Evolutionary conservation across 2,888 invertebrate genomes (phyloP).

Genomic region (Bembecia ichneumoniformis): DNA sequence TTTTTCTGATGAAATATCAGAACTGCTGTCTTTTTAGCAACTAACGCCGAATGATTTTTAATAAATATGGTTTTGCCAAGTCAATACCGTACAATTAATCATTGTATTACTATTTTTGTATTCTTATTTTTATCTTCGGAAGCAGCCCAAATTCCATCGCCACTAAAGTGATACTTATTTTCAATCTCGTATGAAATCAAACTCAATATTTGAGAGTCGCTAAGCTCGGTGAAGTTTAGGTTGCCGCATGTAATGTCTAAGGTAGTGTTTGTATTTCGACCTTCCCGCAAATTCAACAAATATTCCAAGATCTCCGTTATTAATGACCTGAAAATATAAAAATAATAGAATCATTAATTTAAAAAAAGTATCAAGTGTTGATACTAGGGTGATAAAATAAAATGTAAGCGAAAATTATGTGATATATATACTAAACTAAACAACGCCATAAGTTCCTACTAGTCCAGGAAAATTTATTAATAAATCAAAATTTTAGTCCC

Average conservation of each 20-base stretch:
- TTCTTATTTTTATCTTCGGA: constrained; percentile 25
- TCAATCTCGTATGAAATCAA: constrained; percentile 81
- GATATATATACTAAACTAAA: too few species aligned
- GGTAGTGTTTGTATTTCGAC: constrained; percentile 4
- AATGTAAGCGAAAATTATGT: too few species aligned
- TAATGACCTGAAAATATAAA: constrained; percentile 29
- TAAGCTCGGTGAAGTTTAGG: constrained; percentile 32
- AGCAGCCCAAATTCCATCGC: constrained; percentile 78
- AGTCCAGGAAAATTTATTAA: too few species aligned
- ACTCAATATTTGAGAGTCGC: constrained; percentile 71
- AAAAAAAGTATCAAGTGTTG: too few species aligned
- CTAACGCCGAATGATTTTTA: too few species aligned
- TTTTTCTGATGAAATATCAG: too few species aligned
- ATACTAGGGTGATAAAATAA: too few species aligned
- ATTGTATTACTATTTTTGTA: background rate
- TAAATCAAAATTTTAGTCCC: too few species aligned
- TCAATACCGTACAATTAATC: background rate
- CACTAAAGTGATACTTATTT: constrained; percentile 80
- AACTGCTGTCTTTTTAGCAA: background rate
- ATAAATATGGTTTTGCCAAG: too few species aligned
- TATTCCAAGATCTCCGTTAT: constrained; percentile 33
- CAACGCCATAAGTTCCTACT: too few species aligned
- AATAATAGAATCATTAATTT: too few species aligned
- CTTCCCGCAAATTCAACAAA: constrained; percentile 26
- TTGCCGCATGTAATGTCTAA: constrained; percentile 27